A percentile compares a stretch with the other conserved stretches of the same genome.
phyloP scores from a whole-genome alignment of 2,113 vertebrate genomes.

The Phrynosoma blainvillii region DNA sequence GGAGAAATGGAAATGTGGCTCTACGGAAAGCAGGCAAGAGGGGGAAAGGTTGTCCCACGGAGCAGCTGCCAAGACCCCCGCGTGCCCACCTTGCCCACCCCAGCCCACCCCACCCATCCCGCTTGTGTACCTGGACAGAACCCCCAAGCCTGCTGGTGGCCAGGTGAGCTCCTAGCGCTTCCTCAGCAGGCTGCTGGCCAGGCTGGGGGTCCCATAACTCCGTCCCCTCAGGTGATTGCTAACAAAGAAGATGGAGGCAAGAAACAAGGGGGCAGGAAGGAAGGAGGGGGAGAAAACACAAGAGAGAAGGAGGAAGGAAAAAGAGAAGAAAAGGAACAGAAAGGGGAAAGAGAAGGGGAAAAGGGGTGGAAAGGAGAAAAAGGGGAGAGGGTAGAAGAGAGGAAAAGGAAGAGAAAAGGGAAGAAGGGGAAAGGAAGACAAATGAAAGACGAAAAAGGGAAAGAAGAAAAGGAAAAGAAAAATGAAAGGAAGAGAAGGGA shows the following conservation, averaged over 20 bases:
- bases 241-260: conserved; percentile 52
- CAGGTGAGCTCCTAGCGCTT: conserved; percentile 87
- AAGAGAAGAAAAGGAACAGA: not conserved
- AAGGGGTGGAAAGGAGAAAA: conserved; percentile 32
- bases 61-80: conserved; percentile 11
- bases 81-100: conserved; percentile 8
- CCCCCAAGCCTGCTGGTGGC: conserved; percentile 89
- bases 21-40: not conserved
- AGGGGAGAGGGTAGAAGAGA: conserved; percentile 57
- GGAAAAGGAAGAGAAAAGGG: not conserved
- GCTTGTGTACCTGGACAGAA: conserved; percentile 87
- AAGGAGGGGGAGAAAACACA: conserved; percentile 74
- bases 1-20: not conserved
- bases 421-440: conserved; percentile 75
- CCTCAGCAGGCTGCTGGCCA: conserved; percentile 85
- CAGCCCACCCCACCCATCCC: conserved; percentile 26
- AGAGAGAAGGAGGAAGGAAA: conserved; percentile 53
- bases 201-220: conserved; percentile 88
- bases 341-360: conserved; percentile 22
- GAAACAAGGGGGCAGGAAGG: conserved; percentile 8
- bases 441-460: conserved; percentile 55
- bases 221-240: conserved; percentile 87
- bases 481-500: conserved; percentile 1
- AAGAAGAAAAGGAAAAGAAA: conserved; percentile 35
- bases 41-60: not conserved